phyloP scores from a whole-genome alignment of 2,113 vertebrate genomes.

The Takifugu bimaculatus region DNA sequence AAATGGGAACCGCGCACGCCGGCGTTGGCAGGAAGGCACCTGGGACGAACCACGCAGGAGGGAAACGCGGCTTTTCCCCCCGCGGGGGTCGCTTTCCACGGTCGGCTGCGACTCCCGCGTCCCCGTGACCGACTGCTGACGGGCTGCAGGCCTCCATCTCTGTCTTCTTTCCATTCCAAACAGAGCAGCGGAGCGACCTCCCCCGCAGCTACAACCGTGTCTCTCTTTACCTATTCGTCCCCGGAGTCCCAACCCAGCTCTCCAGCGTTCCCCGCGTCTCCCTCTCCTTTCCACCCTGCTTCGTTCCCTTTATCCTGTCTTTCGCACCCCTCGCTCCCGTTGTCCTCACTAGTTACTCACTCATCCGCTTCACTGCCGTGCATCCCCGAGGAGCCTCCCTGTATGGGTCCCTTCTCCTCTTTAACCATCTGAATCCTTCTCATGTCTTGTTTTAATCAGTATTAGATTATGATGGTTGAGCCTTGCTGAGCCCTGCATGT shows the following conservation, averaged over 20 bases:
- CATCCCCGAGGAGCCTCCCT: conserved; percentile 36
- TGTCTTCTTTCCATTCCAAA: conserved; percentile 44
- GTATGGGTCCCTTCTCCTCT: conserved; percentile 1
- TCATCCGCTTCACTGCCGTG: conserved; percentile 55
- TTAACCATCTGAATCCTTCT: background rate
- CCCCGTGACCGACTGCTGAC: conserved; percentile 28
- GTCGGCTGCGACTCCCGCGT: conserved; percentile 29
- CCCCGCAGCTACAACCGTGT: conserved; percentile 56
- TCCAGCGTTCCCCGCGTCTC: conserved; percentile 11
- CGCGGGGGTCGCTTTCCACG: conserved; percentile 44
- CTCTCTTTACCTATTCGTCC: conserved; percentile 35
- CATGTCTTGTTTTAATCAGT: no score
- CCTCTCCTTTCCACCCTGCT: conserved; percentile 14
- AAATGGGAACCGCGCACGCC: background rate
- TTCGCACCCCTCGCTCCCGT: conserved; percentile 11
- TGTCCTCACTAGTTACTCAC: conserved; percentile 54
- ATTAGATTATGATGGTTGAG: background rate
- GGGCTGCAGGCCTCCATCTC: conserved; percentile 40
- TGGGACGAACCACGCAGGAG: background rate
- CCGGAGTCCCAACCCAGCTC: conserved; percentile 46
- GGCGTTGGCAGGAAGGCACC: no score
- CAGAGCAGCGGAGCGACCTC: conserved; percentile 40
- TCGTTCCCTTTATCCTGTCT: conserved; percentile 17
- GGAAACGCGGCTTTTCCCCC: conserved; percentile 28
- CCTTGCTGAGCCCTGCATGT: background rate